Evolutionary conservation across 2,113 vertebrate species (phyloP).

Genomic region (Scytalopus superciliaris): DNA sequence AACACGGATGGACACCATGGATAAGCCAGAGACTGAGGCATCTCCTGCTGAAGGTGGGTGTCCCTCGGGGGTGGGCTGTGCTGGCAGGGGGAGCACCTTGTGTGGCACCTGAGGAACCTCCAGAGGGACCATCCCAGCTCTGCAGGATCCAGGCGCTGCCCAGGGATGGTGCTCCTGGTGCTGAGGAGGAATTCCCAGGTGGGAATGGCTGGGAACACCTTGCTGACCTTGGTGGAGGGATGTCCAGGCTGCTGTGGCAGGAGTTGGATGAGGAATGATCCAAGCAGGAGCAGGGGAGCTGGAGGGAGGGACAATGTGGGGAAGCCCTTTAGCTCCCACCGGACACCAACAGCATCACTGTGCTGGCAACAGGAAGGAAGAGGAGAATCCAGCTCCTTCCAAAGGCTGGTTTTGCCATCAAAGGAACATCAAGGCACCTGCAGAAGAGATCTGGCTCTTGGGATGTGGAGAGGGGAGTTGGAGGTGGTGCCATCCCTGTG

Average conservation of each 20-base stretch:
- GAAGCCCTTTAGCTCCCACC: neutral
- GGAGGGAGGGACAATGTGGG: neutral
- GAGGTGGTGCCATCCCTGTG: accelerated
- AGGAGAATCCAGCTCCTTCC: neutral
- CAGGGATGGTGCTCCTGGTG: neutral
- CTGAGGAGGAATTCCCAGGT: neutral
- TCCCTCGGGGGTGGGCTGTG: accelerated
- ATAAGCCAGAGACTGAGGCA: neutral
- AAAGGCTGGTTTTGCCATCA: accelerated
- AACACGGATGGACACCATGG: accelerated
- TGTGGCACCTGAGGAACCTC: neutral
- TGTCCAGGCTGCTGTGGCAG: neutral
- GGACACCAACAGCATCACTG: accelerated
- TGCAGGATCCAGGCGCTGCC: neutral
- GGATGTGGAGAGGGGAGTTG: neutral
- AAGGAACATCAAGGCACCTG: neutral
- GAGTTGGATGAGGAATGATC: neutral
- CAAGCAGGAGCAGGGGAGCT: neutral
- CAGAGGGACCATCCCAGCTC: neutral
- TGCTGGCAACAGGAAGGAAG: neutral
- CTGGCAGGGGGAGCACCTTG: neutral
- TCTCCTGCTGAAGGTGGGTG: neutral
- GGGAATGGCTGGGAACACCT: neutral
- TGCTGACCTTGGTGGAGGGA: neutral
- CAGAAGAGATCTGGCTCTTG: accelerated